Conservation (phyloP, 2,113 vertebrate genomes). For the Poecilia latipinna region DNA sequence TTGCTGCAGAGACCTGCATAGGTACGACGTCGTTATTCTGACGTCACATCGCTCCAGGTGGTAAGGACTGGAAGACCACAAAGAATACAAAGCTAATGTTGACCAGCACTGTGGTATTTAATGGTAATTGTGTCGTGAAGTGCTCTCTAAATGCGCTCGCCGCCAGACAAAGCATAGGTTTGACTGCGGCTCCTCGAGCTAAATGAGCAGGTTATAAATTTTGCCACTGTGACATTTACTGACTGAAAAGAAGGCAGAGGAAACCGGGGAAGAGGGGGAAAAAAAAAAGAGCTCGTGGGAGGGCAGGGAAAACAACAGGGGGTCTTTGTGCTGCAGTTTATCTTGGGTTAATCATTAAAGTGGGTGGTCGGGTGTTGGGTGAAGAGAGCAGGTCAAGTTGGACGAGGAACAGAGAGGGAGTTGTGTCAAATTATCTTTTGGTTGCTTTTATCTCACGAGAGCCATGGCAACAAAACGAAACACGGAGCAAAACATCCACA, state of each 20-base stretch:
- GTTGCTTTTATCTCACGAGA: conserved; percentile 47
- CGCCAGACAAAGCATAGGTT: conserved; percentile 37
- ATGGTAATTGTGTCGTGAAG: conserved; percentile 4
- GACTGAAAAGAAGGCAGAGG: conserved; percentile 20
- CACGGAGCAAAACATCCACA: conserved; percentile 40
- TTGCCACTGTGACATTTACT: conserved; percentile 51
- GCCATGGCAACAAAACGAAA: conserved; percentile 58
- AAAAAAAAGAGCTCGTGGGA: neutral
- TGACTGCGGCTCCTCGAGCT: conserved; percentile 33
- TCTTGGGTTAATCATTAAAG: conserved; percentile 64
- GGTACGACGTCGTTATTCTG: conserved; percentile 22
- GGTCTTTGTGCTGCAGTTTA: conserved; percentile 58
- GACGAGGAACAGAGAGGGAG: conserved; percentile 49
- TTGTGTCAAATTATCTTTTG: conserved; percentile 32
- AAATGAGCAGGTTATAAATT: conserved; percentile 53
- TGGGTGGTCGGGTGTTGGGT: conserved; percentile 54
- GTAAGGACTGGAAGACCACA: neutral
- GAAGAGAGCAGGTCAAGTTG: conserved; percentile 39
- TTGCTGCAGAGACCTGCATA: conserved; percentile 33
- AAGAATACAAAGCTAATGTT: neutral
- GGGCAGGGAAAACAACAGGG: conserved; percentile 37
- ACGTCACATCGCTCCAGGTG: conserved; percentile 27
- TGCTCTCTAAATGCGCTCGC: neutral
- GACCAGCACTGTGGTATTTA: neutral
- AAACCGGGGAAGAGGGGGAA: conserved; percentile 1